Conservation (phyloP, 2,113 vertebrate genomes). For the Poeciliopsis occidentalis region DNA sequence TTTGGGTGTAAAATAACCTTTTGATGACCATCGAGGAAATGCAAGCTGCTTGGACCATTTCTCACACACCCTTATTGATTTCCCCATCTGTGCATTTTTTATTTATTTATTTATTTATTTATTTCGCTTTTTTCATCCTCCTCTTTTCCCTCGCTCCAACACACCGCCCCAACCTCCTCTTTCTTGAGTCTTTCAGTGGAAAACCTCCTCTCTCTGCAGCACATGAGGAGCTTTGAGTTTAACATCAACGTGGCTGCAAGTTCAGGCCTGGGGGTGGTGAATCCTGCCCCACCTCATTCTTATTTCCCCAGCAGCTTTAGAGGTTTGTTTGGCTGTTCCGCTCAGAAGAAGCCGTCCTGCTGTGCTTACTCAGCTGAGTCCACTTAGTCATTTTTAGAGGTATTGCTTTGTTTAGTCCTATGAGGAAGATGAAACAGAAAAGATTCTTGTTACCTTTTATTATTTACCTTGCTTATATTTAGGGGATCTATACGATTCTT, state of each 20-base stretch:
- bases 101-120: too few species aligned
- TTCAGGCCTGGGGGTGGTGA: background rate
- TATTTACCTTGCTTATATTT: constrained; percentile 1
- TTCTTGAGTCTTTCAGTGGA: constrained; percentile 32
- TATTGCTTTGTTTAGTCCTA: constrained; percentile 11
- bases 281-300: constrained; percentile 20
- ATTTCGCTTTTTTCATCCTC: constrained; percentile 35
- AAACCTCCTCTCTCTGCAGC: constrained; percentile 38
- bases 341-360: constrained; percentile 20
- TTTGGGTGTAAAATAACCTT: constrained; percentile 92
- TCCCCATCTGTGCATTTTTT: constrained; percentile 63
- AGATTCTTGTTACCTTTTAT: constrained; percentile 3
- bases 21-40: constrained; percentile 87
- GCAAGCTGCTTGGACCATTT: constrained; percentile 81
- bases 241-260: constrained; percentile 18
- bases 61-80: constrained; percentile 85
- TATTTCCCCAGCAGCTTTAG: constrained; percentile 45
- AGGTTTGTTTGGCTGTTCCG: constrained; percentile 53
- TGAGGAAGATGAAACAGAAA: constrained; percentile 12
- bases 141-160: constrained; percentile 45
- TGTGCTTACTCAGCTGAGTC: constrained; percentile 64
- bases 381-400: constrained; percentile 42
- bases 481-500: background rate
- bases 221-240: constrained; percentile 24
- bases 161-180: constrained; percentile 10